These are phyloP conservation scores for Cheilosia urbana DNA, from an alignment of 2,888 invertebrate genomes.

Conservation along the genomic window DNA sequence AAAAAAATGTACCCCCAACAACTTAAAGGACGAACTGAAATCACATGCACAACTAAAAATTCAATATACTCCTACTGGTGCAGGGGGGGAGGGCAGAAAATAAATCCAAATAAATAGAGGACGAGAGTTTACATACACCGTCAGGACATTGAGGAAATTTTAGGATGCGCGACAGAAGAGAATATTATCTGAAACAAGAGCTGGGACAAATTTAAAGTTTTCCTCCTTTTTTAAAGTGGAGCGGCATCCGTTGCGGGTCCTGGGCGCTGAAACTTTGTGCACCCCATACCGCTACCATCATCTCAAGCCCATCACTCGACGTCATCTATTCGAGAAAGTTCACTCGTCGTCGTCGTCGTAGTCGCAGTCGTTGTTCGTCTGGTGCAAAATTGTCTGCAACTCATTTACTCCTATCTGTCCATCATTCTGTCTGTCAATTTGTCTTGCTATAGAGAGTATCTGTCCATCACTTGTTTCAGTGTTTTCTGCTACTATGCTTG, in stretches of 20 bases:
- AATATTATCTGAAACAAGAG: conserved; percentile 59
- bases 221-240: conserved; percentile 22
- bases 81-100: neutral
- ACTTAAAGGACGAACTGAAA: conserved; percentile 43
- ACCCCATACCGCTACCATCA: conserved; percentile 11
- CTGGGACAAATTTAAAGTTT: conserved; percentile 72
- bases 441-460: conserved; percentile 77
- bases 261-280: conserved; percentile 45
- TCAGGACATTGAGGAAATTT: conserved; percentile 18
- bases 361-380: conserved; percentile 45
- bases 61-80: conserved; percentile 9
- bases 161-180: conserved; percentile 5
- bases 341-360: conserved; percentile 33
- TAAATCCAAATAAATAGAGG: neutral
- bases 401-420: conserved; percentile 84
- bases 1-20: too few relatives aligned
- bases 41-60: conserved; percentile 59
- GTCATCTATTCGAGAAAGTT: conserved; percentile 69
- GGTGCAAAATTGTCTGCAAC: conserved; percentile 80
- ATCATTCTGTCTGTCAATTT: conserved; percentile 84
- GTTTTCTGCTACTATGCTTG: conserved; percentile 34
- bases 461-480: conserved; percentile 72
- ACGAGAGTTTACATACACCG: conserved; percentile 1
- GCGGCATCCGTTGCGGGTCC: conserved; percentile 1
- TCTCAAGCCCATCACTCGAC: conserved; percentile 69